These are phyloP conservation scores for Lampris incognitus DNA, from an alignment of 2,113 vertebrate species.

Conservation along the genomic window DNA sequence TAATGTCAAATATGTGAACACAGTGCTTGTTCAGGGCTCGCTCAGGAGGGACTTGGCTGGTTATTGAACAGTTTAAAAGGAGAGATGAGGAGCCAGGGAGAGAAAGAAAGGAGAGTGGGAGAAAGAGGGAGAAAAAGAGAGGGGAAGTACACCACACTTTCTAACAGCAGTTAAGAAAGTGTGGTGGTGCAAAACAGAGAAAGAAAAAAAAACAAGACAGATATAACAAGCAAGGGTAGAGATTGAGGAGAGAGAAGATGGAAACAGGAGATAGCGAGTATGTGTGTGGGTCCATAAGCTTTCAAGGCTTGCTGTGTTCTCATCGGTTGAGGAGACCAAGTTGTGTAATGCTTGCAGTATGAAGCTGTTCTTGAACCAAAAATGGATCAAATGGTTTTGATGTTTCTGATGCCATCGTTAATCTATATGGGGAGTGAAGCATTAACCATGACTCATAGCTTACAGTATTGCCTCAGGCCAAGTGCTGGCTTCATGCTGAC, in stretches of 20 bases:
- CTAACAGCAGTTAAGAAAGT: too few species aligned
- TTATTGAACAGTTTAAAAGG: conserved; percentile 39
- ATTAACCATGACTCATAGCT: conserved; percentile 58
- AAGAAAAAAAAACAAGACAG: too few species aligned
- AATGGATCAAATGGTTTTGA: conserved; percentile 53
- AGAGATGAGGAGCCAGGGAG: conserved; percentile 1
- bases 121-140: conserved; percentile 3
- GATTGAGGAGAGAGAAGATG: conserved; percentile 1
- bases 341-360: conserved; percentile 35
- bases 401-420: conserved; percentile 54
- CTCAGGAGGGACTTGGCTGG: conserved; percentile 34
- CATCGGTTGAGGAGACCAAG: conserved; percentile 16
- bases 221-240: too few species aligned
- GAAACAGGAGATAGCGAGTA: not conserved
- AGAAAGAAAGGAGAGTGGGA: not conserved
- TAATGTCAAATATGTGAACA: conserved; percentile 59
- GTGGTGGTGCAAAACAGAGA: too few species aligned
- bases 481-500: conserved; percentile 44
- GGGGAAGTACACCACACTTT: too few species aligned
- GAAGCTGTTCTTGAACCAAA: conserved; percentile 39
- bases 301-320: not conserved
- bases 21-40: conserved; percentile 25
- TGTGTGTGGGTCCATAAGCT: too few species aligned
- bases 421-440: conserved; percentile 44
- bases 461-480: conserved; percentile 55